These are phyloP conservation scores for Eupithecia inturbata DNA, from an alignment of 2,888 invertebrate species.

Conservation along the genomic window DNA sequence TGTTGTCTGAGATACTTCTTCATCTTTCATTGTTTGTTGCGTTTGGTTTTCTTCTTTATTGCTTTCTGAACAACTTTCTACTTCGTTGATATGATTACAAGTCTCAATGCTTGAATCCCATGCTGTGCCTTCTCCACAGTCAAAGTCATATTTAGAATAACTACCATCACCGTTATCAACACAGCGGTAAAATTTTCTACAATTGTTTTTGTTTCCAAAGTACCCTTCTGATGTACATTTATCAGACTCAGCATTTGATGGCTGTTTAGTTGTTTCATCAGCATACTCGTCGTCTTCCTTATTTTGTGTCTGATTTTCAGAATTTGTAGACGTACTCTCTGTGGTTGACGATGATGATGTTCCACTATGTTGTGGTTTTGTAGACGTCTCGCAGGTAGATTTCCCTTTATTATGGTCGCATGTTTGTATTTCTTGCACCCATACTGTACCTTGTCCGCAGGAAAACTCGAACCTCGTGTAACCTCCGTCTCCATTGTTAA, in stretches of 20 bases:
- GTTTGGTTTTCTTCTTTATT: constrained; percentile 47
- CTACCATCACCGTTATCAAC: constrained; percentile 72
- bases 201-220: constrained; percentile 72
- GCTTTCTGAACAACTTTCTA: constrained; percentile 58
- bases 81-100: constrained; percentile 83
- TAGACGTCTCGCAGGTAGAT: constrained; percentile 49
- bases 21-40: constrained; percentile 53
- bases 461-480: constrained; percentile 84
- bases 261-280: constrained; percentile 39
- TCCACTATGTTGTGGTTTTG: constrained; percentile 41
- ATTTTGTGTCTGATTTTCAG: constrained; percentile 41
- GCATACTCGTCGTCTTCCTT: constrained; percentile 53
- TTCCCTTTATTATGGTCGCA: constrained; percentile 72
- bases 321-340: constrained; percentile 38
- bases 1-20: constrained; percentile 52
- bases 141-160: constrained; percentile 81
- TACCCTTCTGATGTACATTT: constrained; percentile 78
- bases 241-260: constrained; percentile 44
- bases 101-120: constrained; percentile 82
- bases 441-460: constrained; percentile 87
- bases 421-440: constrained; percentile 86
- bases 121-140: constrained; percentile 84
- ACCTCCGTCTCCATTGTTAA: constrained; percentile 74
- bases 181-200: constrained; percentile 80
- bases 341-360: constrained; percentile 42